Percentiles rank a stretch among this genome's conserved stretches.
Evolutionary conservation across 1,140 invertebrate genomes (phyloP).

Genomic region (Diorhabda sublineata): DNA sequence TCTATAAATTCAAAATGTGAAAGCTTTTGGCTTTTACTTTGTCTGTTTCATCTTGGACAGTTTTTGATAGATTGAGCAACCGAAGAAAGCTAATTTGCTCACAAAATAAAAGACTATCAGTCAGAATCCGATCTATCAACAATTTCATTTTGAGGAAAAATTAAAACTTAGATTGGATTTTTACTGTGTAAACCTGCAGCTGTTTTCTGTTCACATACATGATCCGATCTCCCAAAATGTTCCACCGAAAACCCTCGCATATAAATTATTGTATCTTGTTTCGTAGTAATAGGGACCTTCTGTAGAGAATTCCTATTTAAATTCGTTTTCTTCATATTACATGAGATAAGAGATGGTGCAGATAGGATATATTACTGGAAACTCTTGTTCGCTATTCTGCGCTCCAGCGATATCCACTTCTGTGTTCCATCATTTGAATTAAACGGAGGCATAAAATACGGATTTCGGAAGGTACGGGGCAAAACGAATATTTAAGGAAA

Average conservation of each 20-base stretch:
- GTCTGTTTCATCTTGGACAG: too few relatives aligned
- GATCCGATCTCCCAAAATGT: slow-evolving; percentile 1
- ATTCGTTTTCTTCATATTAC: slow-evolving; percentile 17
- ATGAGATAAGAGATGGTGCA: slow-evolving; percentile 18
- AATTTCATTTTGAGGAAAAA: too few relatives aligned
- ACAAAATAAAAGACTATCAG: too few relatives aligned
- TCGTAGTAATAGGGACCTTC: slow-evolving; percentile 8
- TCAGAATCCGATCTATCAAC: too few relatives aligned
- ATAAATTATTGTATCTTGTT: slow-evolving; percentile 21
- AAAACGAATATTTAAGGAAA: too few relatives aligned
- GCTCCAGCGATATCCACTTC: not conserved
- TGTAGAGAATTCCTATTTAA: slow-evolving; percentile 18
- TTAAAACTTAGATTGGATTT: not conserved
- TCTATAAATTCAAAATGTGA: too few relatives aligned
- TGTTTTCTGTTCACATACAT: not conserved
- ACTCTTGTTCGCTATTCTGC: not conserved
- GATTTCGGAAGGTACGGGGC: not conserved
- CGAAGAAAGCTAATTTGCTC: too few relatives aligned
- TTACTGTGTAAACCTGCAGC: not conserved
- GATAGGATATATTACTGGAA: slow-evolving; percentile 13
- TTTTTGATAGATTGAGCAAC: too few relatives aligned
- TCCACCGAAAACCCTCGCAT: not conserved
- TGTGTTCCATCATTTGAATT: slow-evolving; percentile 2
- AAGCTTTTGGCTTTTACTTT: too few relatives aligned
- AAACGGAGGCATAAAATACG: not conserved